phyloP scores from a whole-genome alignment of 2,113 vertebrate genomes.

The Calyptomena viridis region DNA sequence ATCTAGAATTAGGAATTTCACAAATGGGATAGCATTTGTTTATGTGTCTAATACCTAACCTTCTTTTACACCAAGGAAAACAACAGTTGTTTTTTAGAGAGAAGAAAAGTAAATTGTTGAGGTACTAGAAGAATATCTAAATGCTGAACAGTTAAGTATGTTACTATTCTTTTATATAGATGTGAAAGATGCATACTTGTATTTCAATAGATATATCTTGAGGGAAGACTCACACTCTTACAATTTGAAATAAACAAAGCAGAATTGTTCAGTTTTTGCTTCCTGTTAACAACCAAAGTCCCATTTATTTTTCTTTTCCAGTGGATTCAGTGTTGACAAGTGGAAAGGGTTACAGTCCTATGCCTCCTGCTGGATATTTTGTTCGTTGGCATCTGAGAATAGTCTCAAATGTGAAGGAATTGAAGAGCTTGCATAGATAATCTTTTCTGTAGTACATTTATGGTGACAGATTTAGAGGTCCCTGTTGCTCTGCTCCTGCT shows the following conservation, averaged over 20 bases:
- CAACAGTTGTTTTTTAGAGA: background rate
- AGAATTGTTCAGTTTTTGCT: background rate
- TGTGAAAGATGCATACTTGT: background rate
- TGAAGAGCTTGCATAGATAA: background rate
- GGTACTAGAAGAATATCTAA: background rate
- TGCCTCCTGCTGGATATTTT: conserved; percentile 9
- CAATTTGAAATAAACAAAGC: background rate
- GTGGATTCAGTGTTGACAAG: background rate
- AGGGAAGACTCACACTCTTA: background rate
- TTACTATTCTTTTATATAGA: background rate
- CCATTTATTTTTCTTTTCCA: background rate
- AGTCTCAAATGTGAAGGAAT: background rate
- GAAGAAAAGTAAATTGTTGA: background rate
- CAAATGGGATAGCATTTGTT: background rate
- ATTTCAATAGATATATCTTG: background rate
- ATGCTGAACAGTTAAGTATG: background rate
- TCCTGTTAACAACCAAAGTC: background rate
- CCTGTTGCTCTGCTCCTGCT: background rate
- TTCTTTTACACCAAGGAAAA: background rate
- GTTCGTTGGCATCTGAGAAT: background rate
- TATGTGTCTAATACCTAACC: background rate
- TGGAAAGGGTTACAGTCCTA: background rate
- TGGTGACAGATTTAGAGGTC: background rate
- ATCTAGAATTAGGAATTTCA: background rate
- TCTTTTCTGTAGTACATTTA: background rate